Evolutionary conservation across 2,888 invertebrate genomes (phyloP), one percentile per base, ranked within the genome.

Genomic region (Oligia strigilis): DNA sequence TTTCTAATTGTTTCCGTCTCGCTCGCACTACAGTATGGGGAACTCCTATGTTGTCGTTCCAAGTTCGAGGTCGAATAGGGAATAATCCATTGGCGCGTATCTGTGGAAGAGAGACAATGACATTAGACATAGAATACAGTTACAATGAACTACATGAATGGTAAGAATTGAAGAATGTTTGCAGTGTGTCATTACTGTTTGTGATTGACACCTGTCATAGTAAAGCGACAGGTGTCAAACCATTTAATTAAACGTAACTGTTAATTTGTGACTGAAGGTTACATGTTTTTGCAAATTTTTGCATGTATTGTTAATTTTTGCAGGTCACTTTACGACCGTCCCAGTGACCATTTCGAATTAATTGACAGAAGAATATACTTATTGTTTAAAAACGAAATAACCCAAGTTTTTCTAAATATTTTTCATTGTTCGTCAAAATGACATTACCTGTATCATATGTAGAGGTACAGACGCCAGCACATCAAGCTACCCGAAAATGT

Each of bases 71-170:
- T 90, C 89, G 83, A 87, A 79, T 71, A 78, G 83, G 88, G 69
- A 87, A 86, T 89, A 71, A 89, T 90, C 91, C 92, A 92, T 49
- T 49, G 49, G 49, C 13, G 13, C 60, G 83, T 86, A 83, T 88
- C 94, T 93, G 93, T 86, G 89, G 75, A 92, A 84, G 72, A 90
- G 82, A 83, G 71, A 81, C 77, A 87, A 77, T 78, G 55, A 72
- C 13, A n/a, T 40, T 52, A 19, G 58, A 60, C n/a, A 60, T 60
- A 60, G 29, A 49, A 60, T 65, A 58, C 40, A 29, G 43, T 66
- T 19, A 76, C 43, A 67, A 62, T 52, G 36, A 76, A 76, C 36
- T 65, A 23, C 5, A 60, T 75, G 17, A 65, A 58, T 23, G 58
- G 0, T 43, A n/a, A 36, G 14, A 46, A 40, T 23, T 46, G 5